Conservation (phyloP, 2,888 invertebrate species). For the Temnothorax rugatulus region DNA sequence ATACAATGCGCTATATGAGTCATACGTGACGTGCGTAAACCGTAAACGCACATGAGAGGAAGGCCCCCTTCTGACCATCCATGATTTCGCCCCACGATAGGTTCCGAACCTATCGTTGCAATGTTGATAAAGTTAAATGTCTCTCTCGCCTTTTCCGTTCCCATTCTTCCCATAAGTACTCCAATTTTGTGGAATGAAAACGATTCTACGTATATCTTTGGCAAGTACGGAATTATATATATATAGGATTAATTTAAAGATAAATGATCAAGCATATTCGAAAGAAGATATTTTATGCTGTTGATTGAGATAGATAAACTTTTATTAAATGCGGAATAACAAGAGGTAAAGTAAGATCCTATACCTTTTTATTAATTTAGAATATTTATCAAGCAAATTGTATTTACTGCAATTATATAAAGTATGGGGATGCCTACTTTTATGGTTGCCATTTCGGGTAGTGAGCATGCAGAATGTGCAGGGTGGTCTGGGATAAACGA, state of each 20-base stretch:
- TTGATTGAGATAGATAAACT: neutral
- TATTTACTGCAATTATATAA: constrained; percentile 18
- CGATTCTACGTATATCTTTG: neutral
- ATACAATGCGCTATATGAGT: constrained; percentile 76
- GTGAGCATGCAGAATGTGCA: neutral
- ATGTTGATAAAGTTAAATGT: constrained; percentile 38
- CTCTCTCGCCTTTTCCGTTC: neutral
- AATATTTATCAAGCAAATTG: neutral
- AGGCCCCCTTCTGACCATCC: constrained; percentile 66
- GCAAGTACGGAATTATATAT: neutral
- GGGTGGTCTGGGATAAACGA: constrained; percentile 25
- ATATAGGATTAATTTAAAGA: neutral
- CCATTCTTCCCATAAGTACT: neutral
- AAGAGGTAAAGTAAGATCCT: neutral
- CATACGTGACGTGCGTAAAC: constrained; percentile 77
- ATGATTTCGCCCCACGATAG: constrained; percentile 19
- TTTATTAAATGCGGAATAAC: neutral
- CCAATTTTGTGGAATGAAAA: constrained; percentile 21
- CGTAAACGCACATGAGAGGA: constrained; percentile 71
- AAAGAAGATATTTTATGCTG: neutral
- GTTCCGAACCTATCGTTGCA: constrained; percentile 17
- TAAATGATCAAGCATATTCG: neutral
- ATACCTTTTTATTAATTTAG: neutral
- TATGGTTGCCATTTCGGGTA: constrained; percentile 2
- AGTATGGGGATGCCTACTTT: neutral